Evolutionary conservation across 2,888 invertebrate species (phyloP).

Genomic region (Melanargia galathea): DNA sequence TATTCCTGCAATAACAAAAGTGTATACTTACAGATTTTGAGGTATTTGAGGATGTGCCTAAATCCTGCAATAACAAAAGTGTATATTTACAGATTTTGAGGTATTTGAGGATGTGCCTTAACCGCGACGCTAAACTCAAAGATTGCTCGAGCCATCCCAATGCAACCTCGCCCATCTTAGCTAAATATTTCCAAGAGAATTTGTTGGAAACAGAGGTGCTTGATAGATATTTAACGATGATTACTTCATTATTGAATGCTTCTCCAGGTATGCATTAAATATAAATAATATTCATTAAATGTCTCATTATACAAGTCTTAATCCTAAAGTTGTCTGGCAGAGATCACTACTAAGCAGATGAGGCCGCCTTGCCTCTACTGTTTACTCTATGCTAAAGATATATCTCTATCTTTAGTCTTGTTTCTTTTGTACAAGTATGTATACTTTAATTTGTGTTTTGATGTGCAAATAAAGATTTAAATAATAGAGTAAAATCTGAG

Average conservation of each 20-base stretch:
- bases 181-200: slow-evolving; percentile 82
- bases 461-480: too few relatives aligned
- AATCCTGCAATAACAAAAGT: too few relatives aligned
- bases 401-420: too few relatives aligned
- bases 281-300: not conserved
- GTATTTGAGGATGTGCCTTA: slow-evolving; percentile 91
- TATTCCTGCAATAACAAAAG: not conserved
- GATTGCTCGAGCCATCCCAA: slow-evolving; percentile 83
- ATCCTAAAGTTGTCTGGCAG: too few relatives aligned
- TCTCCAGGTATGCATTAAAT: slow-evolving; percentile 81
- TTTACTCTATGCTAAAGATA: too few relatives aligned
- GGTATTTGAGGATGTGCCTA: slow-evolving; percentile 91
- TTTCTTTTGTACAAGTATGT: too few relatives aligned
- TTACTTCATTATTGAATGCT: slow-evolving; percentile 84
- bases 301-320: not conserved
- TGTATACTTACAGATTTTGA: slow-evolving; percentile 82
- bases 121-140: slow-evolving; percentile 79
- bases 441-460: too few relatives aligned
- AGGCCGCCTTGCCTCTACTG: too few relatives aligned
- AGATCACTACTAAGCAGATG: too few relatives aligned
- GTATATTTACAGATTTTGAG: slow-evolving; percentile 85
- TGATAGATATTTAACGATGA: slow-evolving; percentile 85
- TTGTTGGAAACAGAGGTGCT: slow-evolving; percentile 83
- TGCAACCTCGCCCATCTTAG: slow-evolving; percentile 85
- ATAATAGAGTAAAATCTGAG: too few relatives aligned